These are phyloP conservation scores for Girardinichthys multiradiatus DNA, from an alignment of 2,113 vertebrate species.

Conservation along the genomic window DNA sequence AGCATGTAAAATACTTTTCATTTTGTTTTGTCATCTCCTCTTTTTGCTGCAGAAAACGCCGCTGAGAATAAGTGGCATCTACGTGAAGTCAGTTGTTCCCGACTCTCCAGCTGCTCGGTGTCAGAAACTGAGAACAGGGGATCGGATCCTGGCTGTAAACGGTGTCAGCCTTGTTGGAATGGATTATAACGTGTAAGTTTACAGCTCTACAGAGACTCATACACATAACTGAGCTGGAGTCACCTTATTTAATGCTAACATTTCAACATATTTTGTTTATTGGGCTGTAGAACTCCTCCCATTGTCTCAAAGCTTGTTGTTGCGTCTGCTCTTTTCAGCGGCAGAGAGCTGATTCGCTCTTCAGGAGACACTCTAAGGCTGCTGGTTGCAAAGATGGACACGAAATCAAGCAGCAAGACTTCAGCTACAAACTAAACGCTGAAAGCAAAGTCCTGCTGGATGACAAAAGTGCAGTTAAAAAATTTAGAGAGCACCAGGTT, in stretches of 20 bases:
- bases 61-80: slow-evolving; percentile 80
- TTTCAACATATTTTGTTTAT: not conserved
- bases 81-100: slow-evolving; percentile 81
- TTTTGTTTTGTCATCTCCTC: not conserved
- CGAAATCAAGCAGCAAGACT: slow-evolving; percentile 23
- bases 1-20: no score
- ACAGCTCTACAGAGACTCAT: not conserved
- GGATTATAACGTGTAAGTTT: slow-evolving; percentile 78
- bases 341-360: slow-evolving; percentile 77
- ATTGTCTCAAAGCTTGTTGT: not conserved
- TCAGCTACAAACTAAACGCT: slow-evolving; percentile 62
- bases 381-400: slow-evolving; percentile 78
- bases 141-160: slow-evolving; percentile 83
- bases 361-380: slow-evolving; percentile 74
- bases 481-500: not conserved
- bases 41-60: slow-evolving; percentile 68
- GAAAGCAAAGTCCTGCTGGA: slow-evolving; percentile 18
- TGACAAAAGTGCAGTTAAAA: slow-evolving; percentile 9
- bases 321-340: slow-evolving; percentile 53
- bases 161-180: slow-evolving; percentile 81
- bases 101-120: slow-evolving; percentile 78
- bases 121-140: slow-evolving; percentile 72
- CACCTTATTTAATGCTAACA: not conserved
- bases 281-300: accelerated
- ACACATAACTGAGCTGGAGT: not conserved